phyloP scores from a whole-genome alignment of 2,113 vertebrate species.

The Phalacrocorax aristotelis region DNA sequence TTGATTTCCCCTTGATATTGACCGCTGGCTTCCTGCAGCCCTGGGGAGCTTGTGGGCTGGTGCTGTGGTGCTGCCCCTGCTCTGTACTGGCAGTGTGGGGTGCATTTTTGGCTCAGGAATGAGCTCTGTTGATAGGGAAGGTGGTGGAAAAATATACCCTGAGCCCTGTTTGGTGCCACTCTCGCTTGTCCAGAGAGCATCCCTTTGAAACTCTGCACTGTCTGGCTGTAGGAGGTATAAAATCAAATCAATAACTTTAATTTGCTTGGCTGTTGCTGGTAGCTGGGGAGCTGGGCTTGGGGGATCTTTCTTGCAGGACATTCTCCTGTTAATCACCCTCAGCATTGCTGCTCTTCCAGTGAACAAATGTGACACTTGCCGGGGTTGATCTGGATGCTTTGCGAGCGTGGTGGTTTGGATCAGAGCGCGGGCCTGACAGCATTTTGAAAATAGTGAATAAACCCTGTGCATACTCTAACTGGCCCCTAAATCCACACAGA shows the following conservation, averaged over 20 bases:
- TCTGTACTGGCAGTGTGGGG: neutral
- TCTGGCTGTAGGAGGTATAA: neutral
- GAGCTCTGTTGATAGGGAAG: neutral
- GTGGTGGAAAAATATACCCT: neutral
- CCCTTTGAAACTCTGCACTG: neutral
- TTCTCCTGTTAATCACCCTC: neutral
- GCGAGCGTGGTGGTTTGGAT: accelerated
- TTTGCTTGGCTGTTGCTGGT: neutral
- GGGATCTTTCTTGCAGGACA: neutral
- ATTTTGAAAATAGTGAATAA: neutral
- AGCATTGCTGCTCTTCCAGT: neutral
- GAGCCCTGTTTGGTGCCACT: neutral
- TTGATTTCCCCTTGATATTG: accelerated
- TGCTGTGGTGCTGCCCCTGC: neutral
- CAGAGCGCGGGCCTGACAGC: accelerated
- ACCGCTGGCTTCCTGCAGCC: neutral
- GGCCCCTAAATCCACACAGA: neutral
- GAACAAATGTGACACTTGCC: accelerated
- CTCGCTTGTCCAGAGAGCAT: neutral
- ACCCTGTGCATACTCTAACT: accelerated
- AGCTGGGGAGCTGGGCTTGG: neutral
- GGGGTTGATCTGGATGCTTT: accelerated
- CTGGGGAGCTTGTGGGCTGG: accelerated
- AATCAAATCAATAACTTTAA: neutral
- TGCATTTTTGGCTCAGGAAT: neutral